A percentile compares a stretch with the other conserved stretches of the same genome.
Conservation (phyloP, 2,888 invertebrate species). For the Patella depressa region DNA sequence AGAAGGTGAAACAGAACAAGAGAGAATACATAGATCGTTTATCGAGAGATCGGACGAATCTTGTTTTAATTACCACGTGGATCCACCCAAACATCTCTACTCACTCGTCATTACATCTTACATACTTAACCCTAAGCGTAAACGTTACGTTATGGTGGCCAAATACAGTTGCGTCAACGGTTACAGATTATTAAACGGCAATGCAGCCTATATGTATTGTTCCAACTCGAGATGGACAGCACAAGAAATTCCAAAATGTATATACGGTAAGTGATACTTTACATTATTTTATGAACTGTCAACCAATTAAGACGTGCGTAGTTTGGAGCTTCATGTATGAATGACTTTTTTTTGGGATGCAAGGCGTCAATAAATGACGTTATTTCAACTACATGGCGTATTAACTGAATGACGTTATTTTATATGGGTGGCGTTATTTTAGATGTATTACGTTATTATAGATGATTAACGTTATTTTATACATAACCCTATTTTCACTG, state of each 20-base stretch:
- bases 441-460: too few species aligned
- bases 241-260: slow-evolving; percentile 32
- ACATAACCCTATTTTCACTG: too few species aligned
- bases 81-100: slow-evolving; percentile 39
- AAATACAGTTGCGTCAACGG: slow-evolving; percentile 39
- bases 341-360: too few species aligned
- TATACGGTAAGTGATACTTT: slow-evolving; percentile 28
- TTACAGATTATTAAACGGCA: slow-evolving; percentile 31
- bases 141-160: slow-evolving; percentile 43
- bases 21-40: background rate
- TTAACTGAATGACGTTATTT: too few species aligned
- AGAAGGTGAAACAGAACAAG: background rate
- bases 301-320: too few species aligned
- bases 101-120: slow-evolving; percentile 38
- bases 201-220: slow-evolving; percentile 37
- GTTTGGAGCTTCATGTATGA: too few species aligned
- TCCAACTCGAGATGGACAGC: slow-evolving; percentile 34
- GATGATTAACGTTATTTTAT: too few species aligned
- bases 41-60: slow-evolving; percentile 14
- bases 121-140: slow-evolving; percentile 32
- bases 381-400: too few species aligned
- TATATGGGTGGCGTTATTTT: too few species aligned
- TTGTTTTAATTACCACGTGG: slow-evolving; percentile 18
- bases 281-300: too few species aligned
- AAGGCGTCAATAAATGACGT: too few species aligned